phyloP scores from a whole-genome alignment of 2,113 vertebrate genomes.

The Calidris pygmaea region DNA sequence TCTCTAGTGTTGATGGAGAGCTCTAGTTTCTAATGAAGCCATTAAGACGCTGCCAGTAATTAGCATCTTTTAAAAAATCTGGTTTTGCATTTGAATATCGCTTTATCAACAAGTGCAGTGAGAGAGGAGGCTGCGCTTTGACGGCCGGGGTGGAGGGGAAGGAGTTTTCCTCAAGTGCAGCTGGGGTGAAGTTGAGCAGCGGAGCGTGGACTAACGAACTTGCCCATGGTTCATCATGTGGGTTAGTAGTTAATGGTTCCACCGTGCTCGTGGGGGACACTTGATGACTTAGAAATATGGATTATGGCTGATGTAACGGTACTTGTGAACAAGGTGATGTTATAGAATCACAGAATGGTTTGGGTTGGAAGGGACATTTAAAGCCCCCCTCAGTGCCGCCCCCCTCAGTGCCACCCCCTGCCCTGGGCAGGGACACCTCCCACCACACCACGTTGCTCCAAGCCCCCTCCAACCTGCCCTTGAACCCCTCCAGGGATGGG shows the following conservation, averaged over 20 bases:
- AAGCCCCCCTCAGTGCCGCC: too few relatives aligned
- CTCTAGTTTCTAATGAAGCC: background rate
- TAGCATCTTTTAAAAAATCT: background rate
- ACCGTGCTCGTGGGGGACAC: fast-evolving
- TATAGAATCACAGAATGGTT: background rate
- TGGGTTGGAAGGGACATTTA: background rate
- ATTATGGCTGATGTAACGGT: background rate
- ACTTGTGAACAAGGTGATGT: background rate
- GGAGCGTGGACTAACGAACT: background rate
- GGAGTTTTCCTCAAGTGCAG: background rate
- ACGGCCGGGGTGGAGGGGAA: background rate
- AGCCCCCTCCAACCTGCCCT: background rate
- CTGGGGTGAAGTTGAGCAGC: background rate
- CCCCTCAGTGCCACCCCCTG: background rate
- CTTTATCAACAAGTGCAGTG: background rate
- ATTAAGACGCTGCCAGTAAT: background rate
- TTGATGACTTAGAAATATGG: background rate
- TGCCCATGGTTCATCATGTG: fast-evolving
- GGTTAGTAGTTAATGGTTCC: background rate
- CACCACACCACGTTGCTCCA: background rate
- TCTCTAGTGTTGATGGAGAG: background rate
- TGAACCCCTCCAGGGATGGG: background rate
- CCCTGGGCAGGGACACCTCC: background rate
- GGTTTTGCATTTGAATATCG: background rate
- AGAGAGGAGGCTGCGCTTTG: background rate